Evolutionary conservation across 2,113 vertebrate genomes (phyloP).

Genomic region (Athene noctua): DNA sequence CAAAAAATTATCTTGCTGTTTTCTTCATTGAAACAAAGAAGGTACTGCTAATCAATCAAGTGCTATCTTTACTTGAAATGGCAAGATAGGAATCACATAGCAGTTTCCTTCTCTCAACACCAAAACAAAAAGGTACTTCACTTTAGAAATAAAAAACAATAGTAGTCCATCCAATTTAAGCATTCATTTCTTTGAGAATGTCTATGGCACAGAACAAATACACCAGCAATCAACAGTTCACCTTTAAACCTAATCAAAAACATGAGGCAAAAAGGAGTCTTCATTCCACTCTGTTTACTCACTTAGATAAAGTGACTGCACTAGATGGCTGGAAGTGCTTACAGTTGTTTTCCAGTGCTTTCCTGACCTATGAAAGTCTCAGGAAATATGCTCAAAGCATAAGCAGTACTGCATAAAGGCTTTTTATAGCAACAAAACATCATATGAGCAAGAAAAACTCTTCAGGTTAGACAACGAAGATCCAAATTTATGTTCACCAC

Average conservation of each 20-base stretch:
- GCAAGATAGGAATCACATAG: not conserved
- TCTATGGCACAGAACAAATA: not conserved
- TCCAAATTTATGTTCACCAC: not conserved
- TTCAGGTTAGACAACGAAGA: not conserved
- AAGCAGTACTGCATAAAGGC: not conserved
- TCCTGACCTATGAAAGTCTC: not conserved
- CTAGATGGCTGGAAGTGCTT: not conserved
- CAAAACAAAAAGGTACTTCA: not conserved
- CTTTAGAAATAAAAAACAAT: not conserved
- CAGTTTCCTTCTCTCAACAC: not conserved
- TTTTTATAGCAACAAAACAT: not conserved
- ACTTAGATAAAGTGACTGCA: not conserved
- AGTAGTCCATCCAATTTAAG: not conserved
- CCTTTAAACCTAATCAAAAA: not conserved
- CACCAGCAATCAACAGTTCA: not conserved
- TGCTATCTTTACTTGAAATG: not conserved
- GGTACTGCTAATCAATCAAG: not conserved
- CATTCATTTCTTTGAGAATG: not conserved
- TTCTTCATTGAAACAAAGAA: not conserved
- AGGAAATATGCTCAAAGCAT: not conserved
- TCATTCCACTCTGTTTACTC: constrained; percentile 5
- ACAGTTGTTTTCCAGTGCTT: not conserved
- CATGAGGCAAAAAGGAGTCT: not conserved
- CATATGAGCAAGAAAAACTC: not conserved
- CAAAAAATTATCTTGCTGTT: not conserved